A percentile compares a stretch with the other conserved stretches of the same genome.
Conservation (phyloP, 2,113 vertebrate species). For the Percopsis transmontana region DNA sequence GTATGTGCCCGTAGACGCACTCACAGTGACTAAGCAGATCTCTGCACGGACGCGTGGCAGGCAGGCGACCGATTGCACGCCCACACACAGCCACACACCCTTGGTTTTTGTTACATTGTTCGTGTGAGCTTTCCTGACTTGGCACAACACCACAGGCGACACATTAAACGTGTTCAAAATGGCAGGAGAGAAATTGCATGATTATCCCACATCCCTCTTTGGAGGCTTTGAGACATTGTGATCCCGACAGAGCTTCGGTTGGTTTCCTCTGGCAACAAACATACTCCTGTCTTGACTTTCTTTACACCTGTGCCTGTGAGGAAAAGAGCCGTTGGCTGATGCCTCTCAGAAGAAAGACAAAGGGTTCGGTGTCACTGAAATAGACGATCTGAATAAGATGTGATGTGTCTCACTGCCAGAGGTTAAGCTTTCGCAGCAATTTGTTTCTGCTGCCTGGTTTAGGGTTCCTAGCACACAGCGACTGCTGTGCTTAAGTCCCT, state of each 20-base stretch:
- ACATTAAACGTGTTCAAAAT: constrained; percentile 37
- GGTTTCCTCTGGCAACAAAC: constrained; percentile 51
- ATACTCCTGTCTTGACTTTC: constrained; percentile 30
- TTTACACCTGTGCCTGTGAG: constrained; percentile 30
- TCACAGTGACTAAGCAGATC: neutral
- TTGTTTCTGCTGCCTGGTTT: constrained; percentile 28
- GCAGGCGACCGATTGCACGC: constrained; percentile 10
- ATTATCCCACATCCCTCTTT: constrained; percentile 38
- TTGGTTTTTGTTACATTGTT: constrained; percentile 1
- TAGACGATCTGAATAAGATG: constrained; percentile 53
- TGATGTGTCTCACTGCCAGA: constrained; percentile 56
- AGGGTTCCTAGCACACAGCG: constrained; percentile 16
- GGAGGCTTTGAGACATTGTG: constrained; percentile 46
- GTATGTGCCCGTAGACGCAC: constrained; percentile 7
- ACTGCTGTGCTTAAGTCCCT: constrained; percentile 48
- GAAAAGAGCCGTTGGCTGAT: constrained; percentile 28
- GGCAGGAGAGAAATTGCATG: constrained; percentile 17
- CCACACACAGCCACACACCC: constrained; percentile 22
- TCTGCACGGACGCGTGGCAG: no score
- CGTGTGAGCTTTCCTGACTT: constrained; percentile 38
- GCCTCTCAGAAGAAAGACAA: constrained; percentile 18
- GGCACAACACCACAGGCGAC: constrained; percentile 35
- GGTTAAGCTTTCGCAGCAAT: constrained; percentile 55
- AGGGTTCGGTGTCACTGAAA: constrained; percentile 53
- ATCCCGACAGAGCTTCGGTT: constrained; percentile 36